phyloP scores from a whole-genome alignment of 1,140 invertebrate genomes.

The Helicoverpa armigera region DNA sequence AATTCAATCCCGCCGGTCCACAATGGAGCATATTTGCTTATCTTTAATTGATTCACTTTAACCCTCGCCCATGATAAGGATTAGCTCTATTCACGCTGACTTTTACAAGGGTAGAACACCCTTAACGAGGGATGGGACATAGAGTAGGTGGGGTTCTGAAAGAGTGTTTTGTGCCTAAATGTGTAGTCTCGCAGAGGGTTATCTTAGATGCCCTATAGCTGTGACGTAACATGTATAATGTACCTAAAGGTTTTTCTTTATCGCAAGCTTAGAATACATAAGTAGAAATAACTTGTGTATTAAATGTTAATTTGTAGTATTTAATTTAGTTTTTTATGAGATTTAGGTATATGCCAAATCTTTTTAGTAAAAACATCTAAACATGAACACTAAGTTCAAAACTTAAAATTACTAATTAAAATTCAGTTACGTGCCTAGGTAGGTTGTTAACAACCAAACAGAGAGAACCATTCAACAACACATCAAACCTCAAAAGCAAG shows the following conservation, averaged over 20 bases:
- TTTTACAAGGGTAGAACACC: slow-evolving; percentile 83
- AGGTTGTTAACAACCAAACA: neutral
- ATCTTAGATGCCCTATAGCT: neutral
- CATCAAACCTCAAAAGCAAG: neutral
- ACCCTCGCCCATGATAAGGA: slow-evolving; percentile 80
- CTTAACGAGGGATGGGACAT: slow-evolving; percentile 75
- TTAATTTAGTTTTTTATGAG: no score
- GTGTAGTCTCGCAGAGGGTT: neutral
- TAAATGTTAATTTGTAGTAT: no score
- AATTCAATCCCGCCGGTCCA: slow-evolving; percentile 74
- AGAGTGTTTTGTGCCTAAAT: neutral
- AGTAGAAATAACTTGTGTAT: no score
- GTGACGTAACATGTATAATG: no score
- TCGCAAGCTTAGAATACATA: no score
- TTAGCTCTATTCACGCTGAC: slow-evolving; percentile 84
- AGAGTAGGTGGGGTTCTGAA: slow-evolving; percentile 55
- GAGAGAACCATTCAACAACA: neutral
- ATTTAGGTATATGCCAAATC: no score
- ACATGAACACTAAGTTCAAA: no score
- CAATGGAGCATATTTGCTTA: slow-evolving; percentile 85
- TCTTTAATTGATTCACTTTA: slow-evolving; percentile 86
- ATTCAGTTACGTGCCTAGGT: no score
- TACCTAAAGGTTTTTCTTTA: no score
- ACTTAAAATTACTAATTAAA: no score
- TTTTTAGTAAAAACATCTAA: no score